Percentiles rank a stretch among this genome's conserved stretches.
phyloP scores from a whole-genome alignment of 2,888 invertebrate species.

The Lissocephala sabroskyi region DNA sequence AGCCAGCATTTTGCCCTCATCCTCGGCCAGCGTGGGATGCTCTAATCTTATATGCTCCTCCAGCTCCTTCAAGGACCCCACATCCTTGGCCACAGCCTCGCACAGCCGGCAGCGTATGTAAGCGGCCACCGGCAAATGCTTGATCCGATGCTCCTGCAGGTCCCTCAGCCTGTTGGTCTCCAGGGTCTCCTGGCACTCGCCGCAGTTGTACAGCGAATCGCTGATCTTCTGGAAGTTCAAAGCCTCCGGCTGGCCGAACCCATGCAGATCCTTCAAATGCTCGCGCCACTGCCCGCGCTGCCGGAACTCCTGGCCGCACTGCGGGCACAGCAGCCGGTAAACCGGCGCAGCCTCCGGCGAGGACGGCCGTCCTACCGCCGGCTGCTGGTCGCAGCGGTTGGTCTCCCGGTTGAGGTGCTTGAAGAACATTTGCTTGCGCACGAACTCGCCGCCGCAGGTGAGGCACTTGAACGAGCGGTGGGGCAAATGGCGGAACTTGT shows the following conservation, averaged over 20 bases:
- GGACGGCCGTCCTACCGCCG: not conserved
- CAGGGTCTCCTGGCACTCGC: constrained; percentile 56
- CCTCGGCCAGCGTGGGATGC: constrained; percentile 40
- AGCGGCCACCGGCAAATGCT: constrained; percentile 56
- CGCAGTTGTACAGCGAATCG: constrained; percentile 48
- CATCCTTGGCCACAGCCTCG: constrained; percentile 18
- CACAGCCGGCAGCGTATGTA: constrained; percentile 61
- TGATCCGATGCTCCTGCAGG: constrained; percentile 60
- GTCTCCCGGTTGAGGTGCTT: constrained; percentile 65
- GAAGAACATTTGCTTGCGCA: constrained; percentile 68
- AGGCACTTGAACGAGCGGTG: constrained; percentile 65
- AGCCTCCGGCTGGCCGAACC: constrained; percentile 42
- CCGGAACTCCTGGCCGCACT: constrained; percentile 59
- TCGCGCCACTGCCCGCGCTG: constrained; percentile 55
- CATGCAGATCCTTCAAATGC: constrained; percentile 57
- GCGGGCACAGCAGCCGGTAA: constrained; percentile 53
- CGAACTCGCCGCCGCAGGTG: constrained; percentile 58
- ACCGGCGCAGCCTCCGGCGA: constrained; percentile 4
- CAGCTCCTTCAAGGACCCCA: constrained; percentile 50
- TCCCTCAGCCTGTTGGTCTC: constrained; percentile 50
- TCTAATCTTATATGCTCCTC: constrained; percentile 53
- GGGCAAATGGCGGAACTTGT: constrained; percentile 66
- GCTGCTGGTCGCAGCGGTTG: constrained; percentile 52
- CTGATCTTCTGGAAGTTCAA: constrained; percentile 50
- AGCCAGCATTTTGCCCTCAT: constrained; percentile 18